Evolutionary conservation across 2,113 vertebrate genomes (phyloP).

Genomic region (Sinosuthora webbiana): DNA sequence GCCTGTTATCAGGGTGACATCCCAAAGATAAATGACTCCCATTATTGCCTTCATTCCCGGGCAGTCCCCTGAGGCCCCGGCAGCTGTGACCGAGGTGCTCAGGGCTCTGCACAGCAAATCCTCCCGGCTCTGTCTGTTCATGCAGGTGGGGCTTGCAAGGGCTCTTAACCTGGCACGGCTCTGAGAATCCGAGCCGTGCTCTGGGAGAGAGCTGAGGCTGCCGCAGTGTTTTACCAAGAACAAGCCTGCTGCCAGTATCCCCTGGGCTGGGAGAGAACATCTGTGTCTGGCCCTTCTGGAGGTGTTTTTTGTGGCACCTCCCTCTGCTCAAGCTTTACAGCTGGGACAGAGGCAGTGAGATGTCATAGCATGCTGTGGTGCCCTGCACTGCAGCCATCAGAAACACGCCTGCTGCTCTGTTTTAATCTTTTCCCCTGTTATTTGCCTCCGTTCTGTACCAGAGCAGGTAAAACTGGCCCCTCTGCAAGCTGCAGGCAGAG

Average conservation of each 20-base stretch:
- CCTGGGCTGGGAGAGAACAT: not conserved
- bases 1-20: not conserved
- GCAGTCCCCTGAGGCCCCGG: not conserved
- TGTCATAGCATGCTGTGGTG: accelerated
- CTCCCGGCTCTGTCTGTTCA: accelerated
- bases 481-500: not conserved
- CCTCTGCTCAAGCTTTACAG: not conserved
- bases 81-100: not conserved
- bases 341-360: not conserved
- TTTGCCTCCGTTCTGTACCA: not conserved
- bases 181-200: accelerated
- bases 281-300: not conserved
- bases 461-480: not conserved
- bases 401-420: not conserved
- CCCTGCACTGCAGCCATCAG: not conserved
- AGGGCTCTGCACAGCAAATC: not conserved
- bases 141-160: not conserved
- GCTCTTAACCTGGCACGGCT: not conserved
- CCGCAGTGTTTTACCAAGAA: too few species aligned
- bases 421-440: not conserved
- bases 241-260: accelerated
- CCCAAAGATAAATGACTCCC: not conserved
- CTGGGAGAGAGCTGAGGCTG: not conserved
- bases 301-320: not conserved
- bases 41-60: not conserved